A percentile compares a stretch with the other conserved stretches of the same genome.
These are phyloP conservation scores for Nipponia nippon DNA, from an alignment of 2,113 vertebrate genomes.

Conservation along the genomic window DNA sequence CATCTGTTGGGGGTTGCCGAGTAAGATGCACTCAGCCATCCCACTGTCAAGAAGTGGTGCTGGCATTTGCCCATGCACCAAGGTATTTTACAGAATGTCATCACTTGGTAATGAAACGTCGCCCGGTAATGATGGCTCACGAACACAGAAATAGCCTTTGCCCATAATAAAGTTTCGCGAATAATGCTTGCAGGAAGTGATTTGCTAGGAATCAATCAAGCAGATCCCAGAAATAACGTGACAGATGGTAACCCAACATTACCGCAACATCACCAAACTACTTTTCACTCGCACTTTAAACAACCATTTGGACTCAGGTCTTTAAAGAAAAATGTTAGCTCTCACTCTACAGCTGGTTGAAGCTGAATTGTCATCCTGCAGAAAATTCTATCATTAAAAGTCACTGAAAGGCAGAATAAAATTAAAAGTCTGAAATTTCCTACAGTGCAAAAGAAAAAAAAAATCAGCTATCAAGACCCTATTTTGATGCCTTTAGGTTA, in stretches of 20 bases:
- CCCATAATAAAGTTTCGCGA: conserved; percentile 40
- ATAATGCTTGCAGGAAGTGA: conserved; percentile 50
- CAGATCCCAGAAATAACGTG: conserved; percentile 29
- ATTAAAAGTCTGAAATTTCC: not conserved
- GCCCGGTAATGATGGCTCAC: not conserved
- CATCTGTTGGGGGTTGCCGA: not conserved
- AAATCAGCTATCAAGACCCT: not conserved
- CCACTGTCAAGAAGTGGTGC: not conserved
- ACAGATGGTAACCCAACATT: conserved; percentile 20
- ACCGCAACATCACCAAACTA: conserved; percentile 9
- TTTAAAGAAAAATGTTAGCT: not conserved
- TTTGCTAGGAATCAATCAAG: conserved; percentile 38
- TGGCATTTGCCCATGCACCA: conserved; percentile 39
- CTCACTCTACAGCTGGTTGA: conserved; percentile 23
- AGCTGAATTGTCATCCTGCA: not conserved
- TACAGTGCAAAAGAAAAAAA: not conserved
- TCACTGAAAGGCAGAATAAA: not conserved
- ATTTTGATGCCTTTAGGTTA: not conserved
- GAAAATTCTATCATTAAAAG: not conserved
- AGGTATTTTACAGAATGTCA: conserved; percentile 45
- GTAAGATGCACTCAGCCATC: not conserved
- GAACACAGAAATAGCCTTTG: conserved; percentile 52
- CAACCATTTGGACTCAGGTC: conserved; percentile 31
- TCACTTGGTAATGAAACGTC: conserved; percentile 31
- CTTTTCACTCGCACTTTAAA: not conserved